Conservation (phyloP, 2,888 invertebrate genomes). For the Acholoe squamosa region DNA sequence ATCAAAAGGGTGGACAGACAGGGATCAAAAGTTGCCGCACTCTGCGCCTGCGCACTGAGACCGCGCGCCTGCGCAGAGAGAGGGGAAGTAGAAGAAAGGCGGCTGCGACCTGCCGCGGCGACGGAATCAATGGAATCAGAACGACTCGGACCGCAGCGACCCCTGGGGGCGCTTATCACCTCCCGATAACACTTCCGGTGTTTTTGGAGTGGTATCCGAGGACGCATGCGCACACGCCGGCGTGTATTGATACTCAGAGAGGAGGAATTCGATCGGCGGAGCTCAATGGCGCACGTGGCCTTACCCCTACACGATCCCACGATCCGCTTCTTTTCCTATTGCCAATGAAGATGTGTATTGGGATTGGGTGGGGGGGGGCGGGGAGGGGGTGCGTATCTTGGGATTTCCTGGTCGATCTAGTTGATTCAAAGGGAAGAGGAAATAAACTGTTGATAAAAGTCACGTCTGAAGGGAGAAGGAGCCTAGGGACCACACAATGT, state of each 20-base stretch:
- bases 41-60: neutral
- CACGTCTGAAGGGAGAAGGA: too few species aligned
- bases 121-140: slow-evolving; percentile 6
- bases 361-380: neutral
- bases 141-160: neutral
- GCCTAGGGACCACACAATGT: too few species aligned
- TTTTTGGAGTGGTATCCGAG: neutral
- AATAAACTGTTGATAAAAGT: too few species aligned
- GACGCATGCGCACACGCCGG: neutral
- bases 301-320: slow-evolving; percentile 3
- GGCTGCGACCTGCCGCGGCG: neutral
- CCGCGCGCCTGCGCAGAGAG: neutral
- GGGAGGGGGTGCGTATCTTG: neutral
- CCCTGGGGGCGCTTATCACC: neutral
- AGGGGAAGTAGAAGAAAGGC: neutral
- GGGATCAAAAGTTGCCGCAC: neutral
- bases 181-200: slow-evolving; percentile 37
- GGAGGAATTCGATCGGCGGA: slow-evolving; percentile 14
- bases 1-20: neutral
- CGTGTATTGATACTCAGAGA: slow-evolving; percentile 21
- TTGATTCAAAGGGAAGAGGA: too few species aligned
- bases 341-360: neutral
- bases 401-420: neutral
- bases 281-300: slow-evolving; percentile 26
- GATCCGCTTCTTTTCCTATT: neutral